These are phyloP conservation scores for Mormyrus iriodes DNA, from an alignment of 2,113 vertebrate genomes.

Conservation along the genomic window DNA sequence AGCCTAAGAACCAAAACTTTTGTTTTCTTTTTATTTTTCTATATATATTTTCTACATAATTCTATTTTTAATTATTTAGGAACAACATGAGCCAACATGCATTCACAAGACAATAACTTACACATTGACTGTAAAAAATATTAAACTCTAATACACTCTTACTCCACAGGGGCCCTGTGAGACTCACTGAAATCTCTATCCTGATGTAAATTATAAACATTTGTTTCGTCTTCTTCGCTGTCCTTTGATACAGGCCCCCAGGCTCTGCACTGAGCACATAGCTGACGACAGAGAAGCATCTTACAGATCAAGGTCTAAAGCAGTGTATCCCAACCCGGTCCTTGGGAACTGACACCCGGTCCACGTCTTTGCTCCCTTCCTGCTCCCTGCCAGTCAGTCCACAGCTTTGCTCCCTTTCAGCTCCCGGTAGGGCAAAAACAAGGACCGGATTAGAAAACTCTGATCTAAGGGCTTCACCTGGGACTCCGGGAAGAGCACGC, in stretches of 20 bases:
- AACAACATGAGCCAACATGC: not conserved
- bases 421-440: not conserved
- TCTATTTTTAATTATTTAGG: not conserved
- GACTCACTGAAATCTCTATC: not conserved
- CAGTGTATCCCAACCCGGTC: not conserved
- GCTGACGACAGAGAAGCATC: not conserved
- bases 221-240: not conserved
- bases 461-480: constrained; percentile 64
- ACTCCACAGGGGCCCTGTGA: not conserved
- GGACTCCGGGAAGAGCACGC: constrained; percentile 80
- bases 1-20: too few species aligned
- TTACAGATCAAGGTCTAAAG: not conserved
- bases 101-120: not conserved
- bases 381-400: too few species aligned
- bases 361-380: not conserved
- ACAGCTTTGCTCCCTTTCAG: not conserved
- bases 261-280: not conserved
- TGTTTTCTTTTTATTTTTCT: not conserved
- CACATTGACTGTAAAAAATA: not conserved
- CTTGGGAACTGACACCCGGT: not conserved
- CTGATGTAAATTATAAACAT: not conserved
- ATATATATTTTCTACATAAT: not conserved
- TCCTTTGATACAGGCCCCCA: not conserved
- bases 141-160: not conserved
- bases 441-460: not conserved